Conservation (phyloP, 2,113 vertebrate genomes). For the Cavia aperea region DNA sequence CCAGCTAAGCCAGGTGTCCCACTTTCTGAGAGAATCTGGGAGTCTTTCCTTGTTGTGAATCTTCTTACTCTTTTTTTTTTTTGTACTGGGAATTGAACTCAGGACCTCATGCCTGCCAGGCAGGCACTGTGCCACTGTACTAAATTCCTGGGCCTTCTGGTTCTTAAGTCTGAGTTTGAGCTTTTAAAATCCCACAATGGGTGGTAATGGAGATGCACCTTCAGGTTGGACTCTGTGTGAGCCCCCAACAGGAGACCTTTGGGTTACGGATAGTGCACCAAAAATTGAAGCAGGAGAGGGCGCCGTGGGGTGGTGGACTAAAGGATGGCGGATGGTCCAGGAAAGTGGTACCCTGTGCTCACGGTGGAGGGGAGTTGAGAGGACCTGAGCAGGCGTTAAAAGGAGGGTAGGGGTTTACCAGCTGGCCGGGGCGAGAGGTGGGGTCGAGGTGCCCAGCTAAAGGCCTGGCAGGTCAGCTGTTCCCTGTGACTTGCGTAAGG, state of each 20-base stretch:
- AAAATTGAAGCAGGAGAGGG: neutral
- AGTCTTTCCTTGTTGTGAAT: neutral
- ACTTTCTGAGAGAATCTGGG: neutral
- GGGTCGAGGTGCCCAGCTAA: neutral
- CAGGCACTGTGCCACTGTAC: too few species aligned
- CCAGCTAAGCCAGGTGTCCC: neutral
- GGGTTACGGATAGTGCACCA: neutral
- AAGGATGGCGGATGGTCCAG: neutral
- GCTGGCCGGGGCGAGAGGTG: neutral
- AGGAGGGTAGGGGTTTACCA: neutral
- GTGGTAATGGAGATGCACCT: neutral
- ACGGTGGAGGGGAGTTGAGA: accelerated
- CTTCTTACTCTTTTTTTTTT: neutral
- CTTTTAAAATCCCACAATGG: neutral
- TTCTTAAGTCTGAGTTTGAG: neutral
- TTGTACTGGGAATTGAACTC: too few species aligned
- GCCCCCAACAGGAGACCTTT: neutral
- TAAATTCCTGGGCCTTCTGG: too few species aligned
- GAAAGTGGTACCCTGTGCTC: neutral
- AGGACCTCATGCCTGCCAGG: too few species aligned
- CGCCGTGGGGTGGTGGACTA: accelerated
- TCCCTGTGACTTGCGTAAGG: neutral
- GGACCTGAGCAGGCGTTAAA: neutral
- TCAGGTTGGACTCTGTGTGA: neutral
- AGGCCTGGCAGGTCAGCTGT: neutral